Base-by-base conservation (phyloP, 1,140 invertebrate genomes). In the Aethina tumida region DNA sequence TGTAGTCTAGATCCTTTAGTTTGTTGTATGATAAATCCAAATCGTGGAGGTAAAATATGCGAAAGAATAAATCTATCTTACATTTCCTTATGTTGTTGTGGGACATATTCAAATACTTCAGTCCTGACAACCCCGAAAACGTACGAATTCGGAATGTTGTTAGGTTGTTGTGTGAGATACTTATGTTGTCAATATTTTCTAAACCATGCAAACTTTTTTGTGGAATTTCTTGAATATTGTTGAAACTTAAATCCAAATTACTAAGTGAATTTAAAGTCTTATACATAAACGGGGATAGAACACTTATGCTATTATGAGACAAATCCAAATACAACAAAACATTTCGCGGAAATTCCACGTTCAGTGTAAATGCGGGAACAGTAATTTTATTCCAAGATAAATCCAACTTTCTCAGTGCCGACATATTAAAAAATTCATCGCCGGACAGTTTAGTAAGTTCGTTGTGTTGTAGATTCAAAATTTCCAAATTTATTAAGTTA, bases 401-500 rank as follows among this genome's bases (percentile, higher is more conserved):
- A 38, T 54, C 45, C n/a, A 62, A 18, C 10, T 48, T 27, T 1
- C 34, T 14, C 9, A 62, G 36, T n/a, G 39, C 35, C 6, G 49
- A 40, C 39, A 58, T 29, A 27, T 49, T 45, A 8, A 22, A 41
- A 35, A 59, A 55, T 17, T 57, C 50, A 1, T 34, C 26, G 3
- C 40, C 43, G 21, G 29, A 41, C 5, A 60, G 6, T 2, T 26
- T 20, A 2, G 22, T 20, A 7, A 62, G 49, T 14, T 45, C 12
- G 24, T 62, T 62, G 33, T 50, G 18, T n/a, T 45, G 37, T 28
- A 62, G 43, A 40, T 69, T 50, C 2, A 84, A 45, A 15, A 62
- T 54, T 19, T 61, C 56, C n/a, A 84, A 53, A 26, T 68, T 67
- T 1, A 53, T 59, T 6, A 81, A 43, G n/a, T 64, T 53, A 16